Evolutionary conservation across 2,113 vertebrate species (phyloP).

Genomic region (Himantopus leucocephalus): DNA sequence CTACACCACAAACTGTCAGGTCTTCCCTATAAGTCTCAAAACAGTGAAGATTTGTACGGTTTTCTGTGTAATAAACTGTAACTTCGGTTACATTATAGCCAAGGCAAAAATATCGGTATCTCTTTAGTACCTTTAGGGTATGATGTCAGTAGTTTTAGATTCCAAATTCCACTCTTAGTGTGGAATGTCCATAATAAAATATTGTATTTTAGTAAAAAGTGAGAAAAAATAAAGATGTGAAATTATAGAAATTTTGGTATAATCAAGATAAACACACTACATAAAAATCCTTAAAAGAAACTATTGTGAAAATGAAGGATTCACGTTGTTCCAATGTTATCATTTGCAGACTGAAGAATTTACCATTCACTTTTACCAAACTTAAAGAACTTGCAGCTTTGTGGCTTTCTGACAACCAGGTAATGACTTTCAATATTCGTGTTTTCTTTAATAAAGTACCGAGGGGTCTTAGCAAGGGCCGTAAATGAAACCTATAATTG

Average conservation of each 20-base stretch:
- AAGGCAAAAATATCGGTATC: background rate
- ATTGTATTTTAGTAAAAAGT: background rate
- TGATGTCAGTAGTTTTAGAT: background rate
- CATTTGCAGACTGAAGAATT: conserved; percentile 90
- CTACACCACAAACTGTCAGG: background rate
- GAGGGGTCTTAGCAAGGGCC: background rate
- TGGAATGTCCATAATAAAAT: background rate
- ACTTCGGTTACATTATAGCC: background rate
- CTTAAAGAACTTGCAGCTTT: conserved; percentile 97
- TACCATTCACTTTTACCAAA: conserved; percentile 97
- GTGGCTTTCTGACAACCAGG: conserved; percentile 99
- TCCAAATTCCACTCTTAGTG: background rate
- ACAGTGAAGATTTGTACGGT: background rate
- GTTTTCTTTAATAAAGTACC: background rate
- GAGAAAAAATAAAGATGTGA: background rate
- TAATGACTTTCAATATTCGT: conserved; percentile 53
- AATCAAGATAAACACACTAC: background rate
- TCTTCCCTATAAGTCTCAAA: background rate
- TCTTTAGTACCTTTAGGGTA: background rate
- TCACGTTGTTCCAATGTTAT: conserved; percentile 17
- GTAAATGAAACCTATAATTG: background rate
- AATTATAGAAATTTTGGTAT: background rate
- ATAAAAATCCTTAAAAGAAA: background rate
- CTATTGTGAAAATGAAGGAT: background rate
- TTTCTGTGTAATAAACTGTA: background rate